Conservation (phyloP, 1,140 invertebrate species). For the Phymorhynchus buccinoides region DNA sequence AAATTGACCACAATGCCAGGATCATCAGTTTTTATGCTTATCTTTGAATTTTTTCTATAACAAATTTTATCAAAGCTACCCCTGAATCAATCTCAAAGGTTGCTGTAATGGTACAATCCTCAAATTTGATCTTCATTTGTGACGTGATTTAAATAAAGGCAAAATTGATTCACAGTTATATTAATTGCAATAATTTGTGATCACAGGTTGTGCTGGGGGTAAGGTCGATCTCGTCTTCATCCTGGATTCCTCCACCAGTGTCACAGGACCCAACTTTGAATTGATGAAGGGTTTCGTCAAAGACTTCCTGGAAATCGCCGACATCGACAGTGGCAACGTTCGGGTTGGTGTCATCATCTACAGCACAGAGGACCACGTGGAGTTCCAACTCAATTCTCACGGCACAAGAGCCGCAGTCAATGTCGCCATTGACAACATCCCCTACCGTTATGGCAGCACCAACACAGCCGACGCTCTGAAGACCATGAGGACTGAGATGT, state of each 20-base stretch:
- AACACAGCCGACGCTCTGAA: conserved; percentile 50
- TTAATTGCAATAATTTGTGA: too few species aligned
- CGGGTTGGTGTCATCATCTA: conserved; percentile 52
- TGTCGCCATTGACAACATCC: conserved; percentile 54
- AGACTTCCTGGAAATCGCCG: conserved; percentile 47
- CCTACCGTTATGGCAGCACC: conserved; percentile 52
- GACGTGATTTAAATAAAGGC: too few species aligned
- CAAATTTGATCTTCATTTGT: too few species aligned
- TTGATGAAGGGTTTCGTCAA: conserved; percentile 56
- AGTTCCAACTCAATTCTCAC: conserved; percentile 51
- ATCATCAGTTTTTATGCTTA: too few species aligned
- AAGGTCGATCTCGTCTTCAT: conserved; percentile 61
- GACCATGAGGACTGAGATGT: conserved; percentile 50
- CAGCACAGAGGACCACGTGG: conserved; percentile 45
- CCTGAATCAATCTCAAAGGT: too few species aligned
- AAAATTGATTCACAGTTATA: too few species aligned
- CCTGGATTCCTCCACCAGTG: conserved; percentile 56
- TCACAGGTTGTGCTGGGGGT: conserved; percentile 50
- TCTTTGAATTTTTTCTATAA: too few species aligned
- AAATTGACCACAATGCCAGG: too few species aligned
- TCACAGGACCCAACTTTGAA: conserved; percentile 49
- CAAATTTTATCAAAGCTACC: too few species aligned
- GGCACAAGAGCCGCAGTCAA: conserved; percentile 39
- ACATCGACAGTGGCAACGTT: conserved; percentile 52
- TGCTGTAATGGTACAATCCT: too few species aligned